Conservation (phyloP, 2,113 vertebrate species). For the Hirundichthys speculiger region DNA sequence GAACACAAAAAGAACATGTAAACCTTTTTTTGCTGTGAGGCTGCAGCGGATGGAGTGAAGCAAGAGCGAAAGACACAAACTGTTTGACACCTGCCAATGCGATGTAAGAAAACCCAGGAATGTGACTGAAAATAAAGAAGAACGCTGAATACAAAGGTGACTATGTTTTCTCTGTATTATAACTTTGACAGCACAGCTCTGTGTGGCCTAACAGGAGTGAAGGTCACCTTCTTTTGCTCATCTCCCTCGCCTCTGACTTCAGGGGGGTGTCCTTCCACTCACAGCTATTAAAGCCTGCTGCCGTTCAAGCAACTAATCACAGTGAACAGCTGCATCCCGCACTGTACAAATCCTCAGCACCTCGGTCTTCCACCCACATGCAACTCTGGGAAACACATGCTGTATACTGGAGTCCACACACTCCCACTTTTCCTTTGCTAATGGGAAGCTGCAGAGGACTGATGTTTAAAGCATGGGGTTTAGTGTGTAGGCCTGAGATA, state of each 20-base stretch:
- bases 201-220: slow-evolving; percentile 53
- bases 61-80: not conserved
- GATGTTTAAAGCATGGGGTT: slow-evolving; percentile 69
- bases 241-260: slow-evolving; percentile 44
- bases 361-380: slow-evolving; percentile 55
- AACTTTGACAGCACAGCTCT: slow-evolving; percentile 17
- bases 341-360: slow-evolving; percentile 70
- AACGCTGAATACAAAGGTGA: slow-evolving; percentile 19
- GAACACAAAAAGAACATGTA: too few relatives aligned
- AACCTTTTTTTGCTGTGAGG: too few relatives aligned
- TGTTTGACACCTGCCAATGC: slow-evolving; percentile 30
- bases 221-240: slow-evolving; percentile 54
- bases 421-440: slow-evolving; percentile 57
- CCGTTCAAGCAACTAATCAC: slow-evolving; percentile 72
- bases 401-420: slow-evolving; percentile 24
- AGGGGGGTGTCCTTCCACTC: slow-evolving; percentile 41
- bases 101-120: slow-evolving; percentile 9
- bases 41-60: slow-evolving; percentile 21
- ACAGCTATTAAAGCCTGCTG: slow-evolving; percentile 55
- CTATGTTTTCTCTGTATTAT: slow-evolving; percentile 4
- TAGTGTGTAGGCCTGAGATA: slow-evolving; percentile 75
- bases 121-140: slow-evolving; percentile 9
- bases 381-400: slow-evolving; percentile 43
- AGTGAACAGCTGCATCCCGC: slow-evolving; percentile 69
- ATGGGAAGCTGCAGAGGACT: slow-evolving; percentile 62